A percentile compares a stretch with the other conserved stretches of the same genome.
These are phyloP conservation scores for Myrmophylax atrothorax DNA, from an alignment of 2,113 vertebrate species.

Conservation along the genomic window DNA sequence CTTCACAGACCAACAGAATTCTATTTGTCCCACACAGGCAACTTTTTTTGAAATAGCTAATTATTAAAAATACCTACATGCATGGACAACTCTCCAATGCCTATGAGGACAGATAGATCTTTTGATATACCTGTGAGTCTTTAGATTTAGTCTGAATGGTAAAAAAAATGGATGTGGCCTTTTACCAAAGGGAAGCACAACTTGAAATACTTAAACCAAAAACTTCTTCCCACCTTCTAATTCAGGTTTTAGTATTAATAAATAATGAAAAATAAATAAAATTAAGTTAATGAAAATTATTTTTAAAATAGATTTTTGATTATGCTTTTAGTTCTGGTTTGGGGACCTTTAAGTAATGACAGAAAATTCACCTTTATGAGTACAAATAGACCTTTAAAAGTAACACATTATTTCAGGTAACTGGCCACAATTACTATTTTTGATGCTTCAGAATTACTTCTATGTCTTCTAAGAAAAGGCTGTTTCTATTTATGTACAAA, in stretches of 20 bases:
- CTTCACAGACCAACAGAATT: not conserved
- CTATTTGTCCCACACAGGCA: not conserved
- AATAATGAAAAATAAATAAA: not conserved
- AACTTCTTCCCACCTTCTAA: not conserved
- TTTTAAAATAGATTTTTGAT: not conserved
- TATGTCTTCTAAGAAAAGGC: not conserved
- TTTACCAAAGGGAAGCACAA: not conserved
- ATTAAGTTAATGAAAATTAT: not conserved
- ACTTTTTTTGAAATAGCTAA: not conserved
- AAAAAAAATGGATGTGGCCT: not conserved
- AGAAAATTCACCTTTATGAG: not conserved
- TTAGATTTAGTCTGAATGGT: not conserved
- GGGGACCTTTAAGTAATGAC: not conserved
- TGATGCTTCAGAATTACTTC: not conserved
- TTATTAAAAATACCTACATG: not conserved
- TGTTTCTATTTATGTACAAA: slow-evolving; percentile 11
- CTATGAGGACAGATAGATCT: not conserved
- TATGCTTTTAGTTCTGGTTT: not conserved
- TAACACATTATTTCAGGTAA: not conserved
- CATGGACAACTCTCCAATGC: not conserved
- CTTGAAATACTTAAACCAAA: not conserved
- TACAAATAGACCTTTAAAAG: not conserved
- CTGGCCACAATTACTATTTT: not conserved
- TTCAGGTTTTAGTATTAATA: not conserved
- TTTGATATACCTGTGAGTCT: not conserved